phyloP scores from a whole-genome alignment of 2,888 invertebrate genomes.

The Plusia festucae region DNA sequence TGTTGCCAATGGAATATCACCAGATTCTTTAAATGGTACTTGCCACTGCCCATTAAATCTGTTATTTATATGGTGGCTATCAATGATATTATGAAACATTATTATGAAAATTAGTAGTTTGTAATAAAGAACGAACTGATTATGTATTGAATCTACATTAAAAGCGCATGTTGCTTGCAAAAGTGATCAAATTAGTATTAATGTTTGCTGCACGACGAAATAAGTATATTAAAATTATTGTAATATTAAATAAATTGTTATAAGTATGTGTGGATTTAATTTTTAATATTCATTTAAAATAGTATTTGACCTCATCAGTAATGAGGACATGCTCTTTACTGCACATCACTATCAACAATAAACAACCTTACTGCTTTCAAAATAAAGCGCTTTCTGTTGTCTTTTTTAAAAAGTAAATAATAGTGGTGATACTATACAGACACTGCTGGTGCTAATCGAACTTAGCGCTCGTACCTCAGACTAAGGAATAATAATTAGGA shows the following conservation, averaged over 20 bases:
- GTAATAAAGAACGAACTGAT: conserved; percentile 12
- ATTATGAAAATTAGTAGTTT: conserved; percentile 5
- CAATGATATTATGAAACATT: conserved; percentile 7
- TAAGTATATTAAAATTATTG: conserved; percentile 7
- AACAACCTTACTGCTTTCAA: too few relatives aligned
- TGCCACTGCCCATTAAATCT: not conserved
- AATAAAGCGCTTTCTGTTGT: too few relatives aligned
- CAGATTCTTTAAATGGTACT: not conserved
- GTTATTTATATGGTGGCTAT: not conserved
- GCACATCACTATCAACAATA: too few relatives aligned
- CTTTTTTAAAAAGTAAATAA: too few relatives aligned
- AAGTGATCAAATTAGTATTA: conserved; percentile 33
- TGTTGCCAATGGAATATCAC: not conserved
- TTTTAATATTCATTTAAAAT: too few relatives aligned
- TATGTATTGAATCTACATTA: conserved; percentile 11
- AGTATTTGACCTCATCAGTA: too few relatives aligned
- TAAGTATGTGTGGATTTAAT: not conserved
- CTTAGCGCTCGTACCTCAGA: too few relatives aligned
- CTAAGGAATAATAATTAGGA: too few relatives aligned
- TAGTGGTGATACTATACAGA: too few relatives aligned
- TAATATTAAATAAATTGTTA: not conserved
- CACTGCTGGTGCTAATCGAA: too few relatives aligned
- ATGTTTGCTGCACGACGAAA: conserved; percentile 7
- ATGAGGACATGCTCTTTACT: too few relatives aligned
- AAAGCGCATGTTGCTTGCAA: not conserved